Conservation (phyloP, 2,888 invertebrate genomes). For the Ornithoptera priamus region DNA sequence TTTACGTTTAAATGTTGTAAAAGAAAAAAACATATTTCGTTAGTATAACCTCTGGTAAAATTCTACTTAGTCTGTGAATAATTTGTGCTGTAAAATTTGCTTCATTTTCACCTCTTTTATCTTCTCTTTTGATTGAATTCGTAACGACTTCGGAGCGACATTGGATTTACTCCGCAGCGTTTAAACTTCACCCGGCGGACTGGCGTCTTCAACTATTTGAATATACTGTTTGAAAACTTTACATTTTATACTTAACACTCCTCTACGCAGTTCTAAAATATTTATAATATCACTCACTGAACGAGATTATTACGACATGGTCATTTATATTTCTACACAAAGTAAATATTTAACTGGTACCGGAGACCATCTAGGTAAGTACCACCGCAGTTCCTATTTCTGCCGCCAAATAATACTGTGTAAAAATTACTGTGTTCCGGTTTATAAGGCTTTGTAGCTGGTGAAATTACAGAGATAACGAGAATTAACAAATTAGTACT, state of each 20-base stretch:
- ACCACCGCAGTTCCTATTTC: no score
- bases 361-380: no score
- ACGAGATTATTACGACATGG: no score
- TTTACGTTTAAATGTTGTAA: neutral
- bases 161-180: conserved; percentile 7
- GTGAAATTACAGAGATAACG: no score
- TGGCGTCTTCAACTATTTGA: conserved; percentile 7
- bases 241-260: neutral
- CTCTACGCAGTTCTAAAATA: neutral
- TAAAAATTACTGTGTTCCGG: no score
- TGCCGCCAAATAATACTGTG: no score
- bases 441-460: no score
- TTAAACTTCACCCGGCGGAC: conserved; percentile 8
- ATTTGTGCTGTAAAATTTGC: conserved; percentile 9
- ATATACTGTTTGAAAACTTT: conserved; percentile 5
- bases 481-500: no score
- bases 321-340: no score
- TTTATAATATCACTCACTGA: no score
- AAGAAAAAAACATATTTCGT: neutral
- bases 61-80: neutral
- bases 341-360: no score
- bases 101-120: conserved; percentile 22
- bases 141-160: conserved; percentile 11
- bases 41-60: conserved; percentile 7
- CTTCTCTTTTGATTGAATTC: conserved; percentile 25